Conservation (phyloP, 2,113 vertebrate species). For the Mesembrinibis cayennensis region DNA sequence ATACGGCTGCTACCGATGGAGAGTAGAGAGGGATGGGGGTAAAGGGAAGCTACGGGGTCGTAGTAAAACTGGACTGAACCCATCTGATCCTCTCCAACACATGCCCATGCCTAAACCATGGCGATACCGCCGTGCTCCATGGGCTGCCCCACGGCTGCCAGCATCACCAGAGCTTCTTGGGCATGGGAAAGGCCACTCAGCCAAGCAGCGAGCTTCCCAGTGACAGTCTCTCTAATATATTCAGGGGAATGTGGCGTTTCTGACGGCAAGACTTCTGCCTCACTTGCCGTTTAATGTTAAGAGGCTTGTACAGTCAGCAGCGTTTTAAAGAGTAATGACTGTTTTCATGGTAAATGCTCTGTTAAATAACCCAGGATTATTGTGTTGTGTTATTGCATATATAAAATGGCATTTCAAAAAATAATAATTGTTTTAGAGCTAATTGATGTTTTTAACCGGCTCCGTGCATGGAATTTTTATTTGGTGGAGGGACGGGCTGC, state of each 20-base stretch:
- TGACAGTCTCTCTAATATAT: not conserved
- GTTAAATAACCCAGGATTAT: conserved; percentile 81
- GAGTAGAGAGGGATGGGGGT: not conserved
- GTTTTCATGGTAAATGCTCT: conserved; percentile 80
- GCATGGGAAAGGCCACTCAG: conserved; percentile 1
- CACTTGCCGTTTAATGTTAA: conserved; percentile 71
- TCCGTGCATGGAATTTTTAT: conserved; percentile 56
- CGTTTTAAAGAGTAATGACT: conserved; percentile 78
- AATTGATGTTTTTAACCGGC: conserved; percentile 76
- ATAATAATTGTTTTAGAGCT: conserved; percentile 81
- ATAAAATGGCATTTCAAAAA: conserved; percentile 80
- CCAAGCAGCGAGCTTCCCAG: not conserved
- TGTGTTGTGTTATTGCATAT: conserved; percentile 77
- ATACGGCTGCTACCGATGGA: fast-evolving
- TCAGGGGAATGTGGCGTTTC: conserved; percentile 57
- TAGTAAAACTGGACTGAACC: fast-evolving
- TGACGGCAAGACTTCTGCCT: conserved; percentile 75
- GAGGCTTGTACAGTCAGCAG: conserved; percentile 72
- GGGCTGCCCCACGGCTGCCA: not conserved
- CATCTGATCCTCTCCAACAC: not conserved
- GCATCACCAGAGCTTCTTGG: not conserved
- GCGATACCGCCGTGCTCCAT: fast-evolving
- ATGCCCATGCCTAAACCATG: not conserved
- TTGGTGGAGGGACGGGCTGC: conserved; percentile 13
- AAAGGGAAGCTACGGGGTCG: fast-evolving